Percentiles rank a stretch among this genome's conserved stretches.
These are phyloP conservation scores for Halictus rubicundus DNA, from an alignment of 1,140 invertebrate species.

Conservation along the genomic window DNA sequence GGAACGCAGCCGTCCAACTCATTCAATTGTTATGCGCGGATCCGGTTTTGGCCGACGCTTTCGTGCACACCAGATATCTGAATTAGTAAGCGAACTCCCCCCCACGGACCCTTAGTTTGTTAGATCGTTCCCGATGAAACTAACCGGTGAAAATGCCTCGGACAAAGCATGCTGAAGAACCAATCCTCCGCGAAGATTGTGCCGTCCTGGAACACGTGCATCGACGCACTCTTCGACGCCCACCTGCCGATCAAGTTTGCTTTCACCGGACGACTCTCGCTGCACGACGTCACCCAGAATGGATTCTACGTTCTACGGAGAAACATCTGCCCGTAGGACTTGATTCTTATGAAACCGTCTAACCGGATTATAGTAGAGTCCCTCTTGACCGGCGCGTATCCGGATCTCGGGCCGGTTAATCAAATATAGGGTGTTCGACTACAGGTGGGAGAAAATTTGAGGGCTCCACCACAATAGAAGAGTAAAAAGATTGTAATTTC, in stretches of 20 bases:
- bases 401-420: too few relatives aligned
- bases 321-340: conserved; percentile 67
- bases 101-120: background rate
- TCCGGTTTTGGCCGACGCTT: conserved; percentile 54
- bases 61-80: conserved; percentile 66
- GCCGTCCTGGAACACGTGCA: conserved; percentile 80
- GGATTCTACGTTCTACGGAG: conserved; percentile 74
- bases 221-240: conserved; percentile 79
- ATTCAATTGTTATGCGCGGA: conserved; percentile 66
- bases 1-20: conserved; percentile 59
- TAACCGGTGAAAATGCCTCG: conserved; percentile 1
- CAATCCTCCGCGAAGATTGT: conserved; percentile 75
- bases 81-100: conserved; percentile 60
- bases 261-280: conserved; percentile 80
- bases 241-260: conserved; percentile 82
- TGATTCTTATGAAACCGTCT: background rate
- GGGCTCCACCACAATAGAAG: too few relatives aligned
- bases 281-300: conserved; percentile 80
- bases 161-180: conserved; percentile 80
- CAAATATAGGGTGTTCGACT: too few relatives aligned
- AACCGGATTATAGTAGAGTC: background rate
- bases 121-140: background rate
- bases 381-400: too few relatives aligned
- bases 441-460: too few relatives aligned
- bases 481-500: too few relatives aligned